Conservation (phyloP, 2,113 vertebrate species). For the Turnix velox region DNA sequence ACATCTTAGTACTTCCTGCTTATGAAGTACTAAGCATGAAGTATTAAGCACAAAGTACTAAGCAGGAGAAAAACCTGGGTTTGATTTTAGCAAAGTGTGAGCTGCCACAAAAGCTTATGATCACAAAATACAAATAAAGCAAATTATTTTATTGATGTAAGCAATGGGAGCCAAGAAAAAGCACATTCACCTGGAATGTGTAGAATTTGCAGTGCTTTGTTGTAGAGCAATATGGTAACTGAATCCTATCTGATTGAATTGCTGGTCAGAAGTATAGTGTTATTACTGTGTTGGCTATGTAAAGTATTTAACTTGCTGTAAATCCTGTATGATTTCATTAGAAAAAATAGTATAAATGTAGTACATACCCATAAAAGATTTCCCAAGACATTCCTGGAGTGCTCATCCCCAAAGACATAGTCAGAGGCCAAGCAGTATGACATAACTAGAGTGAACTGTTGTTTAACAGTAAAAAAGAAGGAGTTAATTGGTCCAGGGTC, state of each 20-base stretch:
- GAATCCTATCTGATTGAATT: not conserved
- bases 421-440: not conserved
- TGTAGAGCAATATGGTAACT: not conserved
- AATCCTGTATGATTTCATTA: not conserved
- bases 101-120: not conserved
- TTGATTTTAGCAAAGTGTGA: not conserved
- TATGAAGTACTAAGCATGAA: too few relatives aligned
- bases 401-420: not conserved
- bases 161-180: not conserved
- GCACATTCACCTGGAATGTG: accelerated
- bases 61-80: not conserved
- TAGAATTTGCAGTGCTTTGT: not conserved
- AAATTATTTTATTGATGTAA: not conserved
- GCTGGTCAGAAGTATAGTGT: not conserved
- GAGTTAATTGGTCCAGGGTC: not conserved
- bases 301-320: not conserved
- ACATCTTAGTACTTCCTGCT: not conserved
- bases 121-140: not conserved
- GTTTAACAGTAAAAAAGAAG: not conserved
- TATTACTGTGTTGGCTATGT: not conserved
- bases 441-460: not conserved
- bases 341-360: not conserved
- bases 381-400: not conserved
- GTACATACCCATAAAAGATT: not conserved
- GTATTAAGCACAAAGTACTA: too few relatives aligned